Percentiles rank a stretch among this genome's conserved stretches.
phyloP scores from a whole-genome alignment of 1,140 invertebrate genomes.

The Trichogramma pretiosum region DNA sequence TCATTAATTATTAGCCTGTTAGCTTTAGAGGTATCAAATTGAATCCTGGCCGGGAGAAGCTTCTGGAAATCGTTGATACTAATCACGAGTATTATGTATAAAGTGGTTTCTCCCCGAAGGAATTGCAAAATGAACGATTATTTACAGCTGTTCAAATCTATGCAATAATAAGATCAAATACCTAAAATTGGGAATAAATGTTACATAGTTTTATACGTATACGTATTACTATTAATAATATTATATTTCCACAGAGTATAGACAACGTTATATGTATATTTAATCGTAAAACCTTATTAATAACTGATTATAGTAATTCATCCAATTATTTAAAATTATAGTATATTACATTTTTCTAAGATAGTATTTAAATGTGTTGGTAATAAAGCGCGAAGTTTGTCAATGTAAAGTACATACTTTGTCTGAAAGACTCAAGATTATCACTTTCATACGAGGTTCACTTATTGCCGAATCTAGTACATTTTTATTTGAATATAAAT shows the following conservation, averaged over 20 bases:
- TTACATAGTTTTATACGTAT: constrained; percentile 23
- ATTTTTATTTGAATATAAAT: too few species aligned
- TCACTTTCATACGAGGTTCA: constrained; percentile 47
- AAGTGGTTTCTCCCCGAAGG: too few species aligned
- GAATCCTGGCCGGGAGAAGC: too few species aligned
- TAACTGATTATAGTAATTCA: constrained; percentile 26
- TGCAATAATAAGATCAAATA: too few species aligned
- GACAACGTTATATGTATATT: constrained; percentile 37
- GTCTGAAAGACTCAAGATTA: constrained; percentile 41
- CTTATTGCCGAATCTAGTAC: too few species aligned
- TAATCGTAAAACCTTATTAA: constrained; percentile 33
- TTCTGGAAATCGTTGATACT: too few species aligned
- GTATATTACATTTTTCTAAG: constrained; percentile 41
- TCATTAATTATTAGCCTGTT: too few species aligned
- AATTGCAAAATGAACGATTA: too few species aligned
- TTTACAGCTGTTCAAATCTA: too few species aligned
- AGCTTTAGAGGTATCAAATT: too few species aligned
- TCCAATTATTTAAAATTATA: constrained; percentile 35
- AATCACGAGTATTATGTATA: too few species aligned
- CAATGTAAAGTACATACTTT: constrained; percentile 41
- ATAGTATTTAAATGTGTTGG: constrained; percentile 39
- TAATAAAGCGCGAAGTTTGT: constrained; percentile 44
- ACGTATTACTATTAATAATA: constrained; percentile 23
- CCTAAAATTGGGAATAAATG: too few species aligned
- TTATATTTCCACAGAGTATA: constrained; percentile 40